Evolutionary conservation across 2,888 invertebrate genomes (phyloP), one percentile per base, ranked within the genome.

Genomic region (Dicranocentrus wangi): DNA sequence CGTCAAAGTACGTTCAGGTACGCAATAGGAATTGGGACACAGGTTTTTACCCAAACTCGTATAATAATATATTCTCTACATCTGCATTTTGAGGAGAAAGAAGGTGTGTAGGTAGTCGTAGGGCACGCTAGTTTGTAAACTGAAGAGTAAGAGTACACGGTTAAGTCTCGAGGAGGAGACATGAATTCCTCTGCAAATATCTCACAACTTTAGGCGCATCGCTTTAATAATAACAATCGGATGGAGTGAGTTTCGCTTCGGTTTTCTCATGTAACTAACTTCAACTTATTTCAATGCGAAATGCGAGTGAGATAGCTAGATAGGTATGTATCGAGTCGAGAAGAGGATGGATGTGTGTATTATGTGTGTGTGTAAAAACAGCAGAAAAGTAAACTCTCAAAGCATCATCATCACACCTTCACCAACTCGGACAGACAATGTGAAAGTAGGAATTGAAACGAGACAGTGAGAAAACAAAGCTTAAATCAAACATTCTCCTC

Each of bases 401-500:
- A n/a, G n/a, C n/a, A n/a, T n/a, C n/a, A n/a, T n/a, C n/a, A n/a
- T n/a, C n/a, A n/a, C n/a, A n/a, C n/a, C n/a, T n/a, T n/a, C n/a
- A n/a, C n/a, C n/a, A n/a, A n/a, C n/a, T n/a, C n/a, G n/a, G n/a
- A n/a, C n/a, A n/a, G n/a, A 51, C 51, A 51, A n/a, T 13, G 51
- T 13, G 17, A n/a, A n/a, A 51, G n/a, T 8, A n/a, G 32, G 13
- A 39, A 73, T 51, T 51, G 28, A 23, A 23, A n/a, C 23, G 61
- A 47, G 23, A 42, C 53, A n/a, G 75, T 42, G 42, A 76, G 66
- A 58, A 42, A 68, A 28, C 55, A 60, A 55, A 68, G 76, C 73
- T 65, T 76, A 60, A 66, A 60, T 68, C 76, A 76, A 76, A 76
- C 66, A 76, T 47, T 25, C 55, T 13, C 5, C 55, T 25, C n/a